These are phyloP conservation scores for Tetrao urogallus DNA, from an alignment of 2,113 vertebrate genomes.

Conservation along the genomic window DNA sequence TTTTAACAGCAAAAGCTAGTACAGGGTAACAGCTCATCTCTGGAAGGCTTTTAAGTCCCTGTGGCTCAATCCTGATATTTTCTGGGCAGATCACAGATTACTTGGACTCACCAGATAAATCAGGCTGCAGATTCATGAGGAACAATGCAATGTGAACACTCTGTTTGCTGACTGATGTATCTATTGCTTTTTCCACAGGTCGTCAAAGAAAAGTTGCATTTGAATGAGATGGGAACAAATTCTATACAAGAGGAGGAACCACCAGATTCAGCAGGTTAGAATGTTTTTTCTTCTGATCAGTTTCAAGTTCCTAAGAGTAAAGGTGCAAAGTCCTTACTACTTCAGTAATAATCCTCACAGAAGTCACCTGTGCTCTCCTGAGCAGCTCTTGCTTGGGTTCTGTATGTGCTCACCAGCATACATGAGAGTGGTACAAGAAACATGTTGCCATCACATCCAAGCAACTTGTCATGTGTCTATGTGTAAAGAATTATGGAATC, in stretches of 20 bases:
- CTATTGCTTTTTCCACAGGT: slow-evolving; percentile 58
- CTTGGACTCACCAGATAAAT: background rate
- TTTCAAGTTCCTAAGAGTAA: background rate
- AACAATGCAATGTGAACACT: background rate
- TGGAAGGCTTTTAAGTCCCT: background rate
- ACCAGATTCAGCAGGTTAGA: slow-evolving; percentile 82
- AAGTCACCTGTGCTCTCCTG: background rate
- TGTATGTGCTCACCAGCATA: background rate
- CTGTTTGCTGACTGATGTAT: background rate
- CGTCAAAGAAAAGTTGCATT: slow-evolving; percentile 77
- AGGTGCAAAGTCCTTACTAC: background rate
- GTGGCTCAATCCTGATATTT: background rate
- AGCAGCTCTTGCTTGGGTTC: background rate
- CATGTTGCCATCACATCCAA: background rate
- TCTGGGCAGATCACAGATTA: background rate
- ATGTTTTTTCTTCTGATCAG: background rate
- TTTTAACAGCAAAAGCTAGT: background rate
- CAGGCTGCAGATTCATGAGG: background rate
- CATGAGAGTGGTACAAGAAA: background rate
- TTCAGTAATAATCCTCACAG: background rate
- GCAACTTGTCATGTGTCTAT: background rate
- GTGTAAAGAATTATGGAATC: too few relatives aligned
- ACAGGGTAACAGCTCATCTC: background rate
- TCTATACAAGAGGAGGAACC: slow-evolving; percentile 82
- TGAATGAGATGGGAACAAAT: slow-evolving; percentile 74